Conservation (phyloP, 2,113 vertebrate species). For the Heterotis niloticus region DNA sequence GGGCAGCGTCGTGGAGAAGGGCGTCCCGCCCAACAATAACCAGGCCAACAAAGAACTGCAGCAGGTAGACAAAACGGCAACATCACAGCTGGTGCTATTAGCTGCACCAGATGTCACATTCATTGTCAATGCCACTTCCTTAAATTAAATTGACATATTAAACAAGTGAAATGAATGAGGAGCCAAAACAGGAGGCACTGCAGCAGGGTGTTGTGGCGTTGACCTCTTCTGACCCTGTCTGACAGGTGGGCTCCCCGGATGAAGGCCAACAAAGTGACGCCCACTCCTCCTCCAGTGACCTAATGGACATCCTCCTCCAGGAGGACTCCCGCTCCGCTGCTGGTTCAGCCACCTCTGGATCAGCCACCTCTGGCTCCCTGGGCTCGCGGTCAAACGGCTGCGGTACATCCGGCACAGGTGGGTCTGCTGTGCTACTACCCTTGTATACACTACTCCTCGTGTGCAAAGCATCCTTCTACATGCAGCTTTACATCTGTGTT, state of each 20-base stretch:
- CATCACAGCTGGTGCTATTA: background rate
- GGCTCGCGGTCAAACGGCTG: constrained; percentile 78
- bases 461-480: background rate
- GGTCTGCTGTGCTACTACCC: background rate
- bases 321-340: constrained; percentile 78
- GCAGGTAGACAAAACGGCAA: constrained; percentile 52
- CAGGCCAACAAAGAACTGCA: constrained; percentile 52
- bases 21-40: constrained; percentile 39
- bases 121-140: background rate
- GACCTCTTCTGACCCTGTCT: background rate
- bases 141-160: too few relatives aligned
- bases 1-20: constrained; percentile 50
- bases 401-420: constrained; percentile 72
- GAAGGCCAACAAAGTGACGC: constrained; percentile 69
- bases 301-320: constrained; percentile 79
- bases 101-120: background rate
- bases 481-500: background rate
- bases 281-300: constrained; percentile 78
- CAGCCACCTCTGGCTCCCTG: constrained; percentile 68
- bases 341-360: constrained; percentile 48
- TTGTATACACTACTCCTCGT: too few relatives aligned
- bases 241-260: constrained; percentile 47
- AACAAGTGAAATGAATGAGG: background rate
- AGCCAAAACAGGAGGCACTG: background rate
- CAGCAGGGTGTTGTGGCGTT: background rate